Evolutionary conservation across 2,888 invertebrate genomes (phyloP).

Genomic region (Endotricha flammealis): DNA sequence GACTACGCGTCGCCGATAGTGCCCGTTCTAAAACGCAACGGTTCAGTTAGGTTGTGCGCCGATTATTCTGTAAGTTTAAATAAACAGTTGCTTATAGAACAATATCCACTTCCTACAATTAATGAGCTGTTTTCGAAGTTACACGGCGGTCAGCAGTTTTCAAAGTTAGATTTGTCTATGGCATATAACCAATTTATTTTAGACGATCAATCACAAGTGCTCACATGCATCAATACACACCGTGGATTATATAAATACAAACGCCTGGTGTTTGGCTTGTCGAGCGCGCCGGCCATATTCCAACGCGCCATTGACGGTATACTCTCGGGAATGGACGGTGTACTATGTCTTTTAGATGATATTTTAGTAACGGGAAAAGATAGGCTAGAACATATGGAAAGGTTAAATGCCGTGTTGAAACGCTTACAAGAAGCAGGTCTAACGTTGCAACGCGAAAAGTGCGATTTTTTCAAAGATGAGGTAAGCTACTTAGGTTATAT

Average conservation of each 20-base stretch:
- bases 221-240: conserved; percentile 15
- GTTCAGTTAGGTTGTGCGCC: conserved; percentile 15
- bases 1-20: conserved; percentile 15
- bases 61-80: conserved; percentile 18
- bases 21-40: too few relatives aligned
- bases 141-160: conserved; percentile 15
- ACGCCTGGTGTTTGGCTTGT: neutral
- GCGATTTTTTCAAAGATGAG: too few relatives aligned
- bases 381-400: neutral
- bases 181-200: conserved; percentile 18
- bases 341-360: conserved; percentile 14
- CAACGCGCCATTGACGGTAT: neutral
- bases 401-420: neutral
- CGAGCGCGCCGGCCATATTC: neutral
- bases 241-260: neutral
- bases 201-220: conserved; percentile 11
- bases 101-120: conserved; percentile 19
- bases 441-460: neutral
- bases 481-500: too few relatives aligned
- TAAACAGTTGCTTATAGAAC: conserved; percentile 17
- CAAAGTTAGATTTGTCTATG: conserved; percentile 17
- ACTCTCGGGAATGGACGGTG: conserved; percentile 4
- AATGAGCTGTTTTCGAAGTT: conserved; percentile 19
- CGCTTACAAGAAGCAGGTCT: neutral
- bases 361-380: conserved; percentile 11